Base-by-base conservation (phyloP, 2,797 vertebrate species). In the Onychomys arenicola region DNA sequence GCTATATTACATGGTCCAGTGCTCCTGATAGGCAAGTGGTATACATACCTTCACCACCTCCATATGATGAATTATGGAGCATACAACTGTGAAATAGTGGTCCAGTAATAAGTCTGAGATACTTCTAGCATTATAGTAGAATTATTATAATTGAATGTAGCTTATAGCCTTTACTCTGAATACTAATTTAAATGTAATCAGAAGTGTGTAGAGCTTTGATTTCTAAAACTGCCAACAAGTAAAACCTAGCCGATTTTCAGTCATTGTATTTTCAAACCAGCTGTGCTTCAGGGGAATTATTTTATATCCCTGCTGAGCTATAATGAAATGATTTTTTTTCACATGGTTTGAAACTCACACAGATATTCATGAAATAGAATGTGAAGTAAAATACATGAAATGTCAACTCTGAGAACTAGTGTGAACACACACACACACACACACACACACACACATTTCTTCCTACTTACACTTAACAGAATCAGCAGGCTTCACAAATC, bases 241-340 rank as follows among this genome's bases (percentile, higher is more conserved):
- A 73, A 94, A 84, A 90, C 49, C 65, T 82, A 84, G 59, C 59
- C 21, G 55, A 61, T 94, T 96, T 95, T 75, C 61, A 94, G 76
- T 73, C 90, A 78, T n/a, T 78, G 37, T 32, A 91, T 95, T 96
- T 95, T 93, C 90, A 95, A 91, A 94, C 93, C 93, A 96, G 89
- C 89, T 97, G 89, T 81, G 86, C 27, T 63, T 95, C 43, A 71
- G 49, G 77, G 71, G 92, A 98, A 95, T 97, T 95, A 95, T 97
- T 97, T 96, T 91, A 52, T 95, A 94, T 85, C 73, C 98, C 96
- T 96, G 95, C 93, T 96, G 96, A 88, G 96, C 32, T 63, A 80
- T 97, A 98, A 98, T 96, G 89, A 97, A 96, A 97, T 96, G 90
- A 96, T 96, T 96, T 98, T 97, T 96, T 98, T 97, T 97, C 95